Base-by-base conservation (phyloP, 2,888 invertebrate species). In the Cantharis rustica region DNA sequence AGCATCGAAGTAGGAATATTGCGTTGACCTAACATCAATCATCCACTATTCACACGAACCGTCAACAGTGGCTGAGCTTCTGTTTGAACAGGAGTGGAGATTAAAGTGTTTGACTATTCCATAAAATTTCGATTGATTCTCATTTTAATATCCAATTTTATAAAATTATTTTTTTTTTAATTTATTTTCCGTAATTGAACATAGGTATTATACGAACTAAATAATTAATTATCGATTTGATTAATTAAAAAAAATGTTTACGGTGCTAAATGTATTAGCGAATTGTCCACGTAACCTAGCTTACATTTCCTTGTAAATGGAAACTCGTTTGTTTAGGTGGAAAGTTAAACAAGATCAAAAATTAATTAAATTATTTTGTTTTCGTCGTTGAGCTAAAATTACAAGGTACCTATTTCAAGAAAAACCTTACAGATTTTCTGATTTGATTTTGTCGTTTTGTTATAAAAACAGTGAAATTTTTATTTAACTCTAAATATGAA, bases 21-120 rank as follows among this genome's bases (percentile, higher is more conserved):
- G 75, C 78, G 69, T 75, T 78, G 75, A 75, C 78, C 75, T 73
- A 62, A 73, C 78, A 78, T 78, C 78, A 78, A 78, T 78, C 78
- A 78, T 78, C 72, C 68, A 72, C 71, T 71, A 78, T 78, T 78
- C 73, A 73, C 70, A 75, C 72, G 68, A 73, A 78, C 75, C 73
- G 78, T 78, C 75, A 72, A 63, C 78, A 68, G 78, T 72, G 71
- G 73, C 69, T 68, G 72, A 66, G 71, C 72, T 27, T 71, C 26
- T 77, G 75, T 77, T 75, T 75, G 75, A 68, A 69, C 68, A 66
- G 72, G 72, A 75, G 75, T 72, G 74, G 31, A 71, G 71, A 72
- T 69, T 72, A 66, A 74, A 66, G 71, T 72, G 69, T 72, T 75
- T 72, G 72, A 75, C 69, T 75, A 72, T 75, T 75, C 75, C 72